Conservation (phyloP, 2,113 vertebrate species). For the Festucalex cinctus region DNA sequence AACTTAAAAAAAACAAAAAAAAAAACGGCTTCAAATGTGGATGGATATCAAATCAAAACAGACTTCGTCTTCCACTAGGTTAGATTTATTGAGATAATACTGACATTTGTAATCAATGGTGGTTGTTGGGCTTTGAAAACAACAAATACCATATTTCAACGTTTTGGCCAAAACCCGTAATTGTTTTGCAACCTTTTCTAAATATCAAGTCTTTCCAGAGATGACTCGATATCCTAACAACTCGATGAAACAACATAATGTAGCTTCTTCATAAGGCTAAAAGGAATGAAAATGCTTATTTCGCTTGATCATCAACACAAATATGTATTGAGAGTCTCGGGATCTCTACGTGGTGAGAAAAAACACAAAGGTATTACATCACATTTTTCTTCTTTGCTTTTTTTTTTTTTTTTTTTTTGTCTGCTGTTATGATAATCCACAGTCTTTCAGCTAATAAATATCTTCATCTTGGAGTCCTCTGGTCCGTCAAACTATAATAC, state of each 20-base stretch:
- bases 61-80: constrained; percentile 60
- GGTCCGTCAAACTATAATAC: constrained; percentile 65
- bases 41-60: constrained; percentile 14
- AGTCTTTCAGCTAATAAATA: constrained; percentile 64
- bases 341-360: constrained; percentile 50
- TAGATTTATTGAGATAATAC: constrained; percentile 81
- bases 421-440: constrained; percentile 31
- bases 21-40: constrained; percentile 3
- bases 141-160: constrained; percentile 70
- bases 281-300: constrained; percentile 64
- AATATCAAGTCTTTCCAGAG: constrained; percentile 53
- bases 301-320: constrained; percentile 63
- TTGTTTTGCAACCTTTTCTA: constrained; percentile 20
- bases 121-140: constrained; percentile 69
- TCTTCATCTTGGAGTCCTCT: constrained; percentile 49
- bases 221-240: constrained; percentile 52
- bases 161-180: constrained; percentile 42
- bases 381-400: constrained; percentile 52
- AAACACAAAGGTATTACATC: constrained; percentile 65
- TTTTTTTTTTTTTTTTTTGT: constrained; percentile 25
- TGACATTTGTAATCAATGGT: constrained; percentile 74
- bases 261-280: constrained; percentile 58
- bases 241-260: constrained; percentile 44
- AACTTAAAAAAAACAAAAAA: too few relatives aligned
- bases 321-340: constrained; percentile 59